Conservation (phyloP, 1,140 invertebrate species). For the Danaus plexippus region DNA sequence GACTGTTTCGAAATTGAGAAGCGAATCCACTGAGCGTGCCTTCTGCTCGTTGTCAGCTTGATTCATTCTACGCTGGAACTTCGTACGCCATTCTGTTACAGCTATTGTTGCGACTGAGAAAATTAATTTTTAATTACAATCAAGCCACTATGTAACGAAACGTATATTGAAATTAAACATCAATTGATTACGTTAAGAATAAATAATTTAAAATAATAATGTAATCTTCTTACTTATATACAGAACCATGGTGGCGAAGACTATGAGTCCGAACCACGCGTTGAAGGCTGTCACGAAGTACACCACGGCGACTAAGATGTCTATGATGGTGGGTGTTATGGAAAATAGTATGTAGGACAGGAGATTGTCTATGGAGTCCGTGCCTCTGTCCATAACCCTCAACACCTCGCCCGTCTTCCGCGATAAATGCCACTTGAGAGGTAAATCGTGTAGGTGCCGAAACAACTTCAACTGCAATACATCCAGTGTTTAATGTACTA, state of each 20-base stretch:
- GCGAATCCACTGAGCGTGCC: conserved; percentile 94
- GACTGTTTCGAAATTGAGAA: conserved; percentile 98
- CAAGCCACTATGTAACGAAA: neutral
- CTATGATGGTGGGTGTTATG: conserved; percentile 92
- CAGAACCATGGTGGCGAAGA: conserved; percentile 91
- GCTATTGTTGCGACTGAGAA: conserved; percentile 85
- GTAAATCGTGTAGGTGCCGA: conserved; percentile 88
- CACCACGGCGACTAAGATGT: conserved; percentile 93
- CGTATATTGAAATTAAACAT: neutral
- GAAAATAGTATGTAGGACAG: conserved; percentile 91
- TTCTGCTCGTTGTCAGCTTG: conserved; percentile 91
- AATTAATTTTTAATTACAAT: neutral
- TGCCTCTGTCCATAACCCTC: conserved; percentile 94
- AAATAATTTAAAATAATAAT: neutral
- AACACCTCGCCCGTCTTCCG: conserved; percentile 97
- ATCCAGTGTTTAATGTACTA: conserved; percentile 6
- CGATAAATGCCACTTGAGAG: conserved; percentile 90
- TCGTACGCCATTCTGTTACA: conserved; percentile 96
- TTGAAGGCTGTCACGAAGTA: conserved; percentile 93
- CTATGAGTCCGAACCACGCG: conserved; percentile 94
- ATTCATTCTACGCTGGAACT: conserved; percentile 94
- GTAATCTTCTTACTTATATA: conserved; percentile 86
- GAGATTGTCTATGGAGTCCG: conserved; percentile 93
- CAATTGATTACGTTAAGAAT: too few species aligned
- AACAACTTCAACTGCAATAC: conserved; percentile 80